Evolutionary conservation across 2,113 vertebrate species (phyloP).

Genomic region (Oryzias javanicus): DNA sequence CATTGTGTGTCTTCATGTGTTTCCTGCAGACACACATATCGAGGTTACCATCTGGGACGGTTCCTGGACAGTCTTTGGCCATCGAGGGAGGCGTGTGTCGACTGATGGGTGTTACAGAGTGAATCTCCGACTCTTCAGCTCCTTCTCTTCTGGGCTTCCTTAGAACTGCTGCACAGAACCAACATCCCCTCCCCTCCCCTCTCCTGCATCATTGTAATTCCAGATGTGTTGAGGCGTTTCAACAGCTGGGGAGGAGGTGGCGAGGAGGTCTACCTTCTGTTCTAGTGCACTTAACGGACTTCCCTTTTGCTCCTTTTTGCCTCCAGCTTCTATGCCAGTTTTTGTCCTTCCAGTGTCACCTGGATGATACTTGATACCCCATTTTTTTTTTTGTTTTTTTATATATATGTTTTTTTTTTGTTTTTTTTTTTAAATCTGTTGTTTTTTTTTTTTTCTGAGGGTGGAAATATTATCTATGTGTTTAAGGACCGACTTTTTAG

Average conservation of each 20-base stretch:
- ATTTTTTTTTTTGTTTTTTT: no score
- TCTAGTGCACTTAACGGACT: conserved; percentile 69
- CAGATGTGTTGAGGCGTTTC: conserved; percentile 70
- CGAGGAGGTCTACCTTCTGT: conserved; percentile 69
- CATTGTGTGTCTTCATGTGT: conserved; percentile 35
- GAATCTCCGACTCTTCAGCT: conserved; percentile 46
- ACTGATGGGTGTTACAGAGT: conserved; percentile 82
- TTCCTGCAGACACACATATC: conserved; percentile 94
- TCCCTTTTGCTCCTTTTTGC: conserved; percentile 50
- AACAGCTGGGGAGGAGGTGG: conserved; percentile 69
- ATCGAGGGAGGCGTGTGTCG: conserved; percentile 98
- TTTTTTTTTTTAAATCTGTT: no score
- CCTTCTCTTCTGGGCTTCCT: conserved; percentile 41
- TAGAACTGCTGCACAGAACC: conserved; percentile 50
- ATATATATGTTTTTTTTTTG: no score
- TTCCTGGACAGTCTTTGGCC: conserved; percentile 96
- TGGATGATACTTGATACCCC: conserved; percentile 66
- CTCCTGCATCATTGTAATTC: conserved; percentile 55
- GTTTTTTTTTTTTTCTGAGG: no score
- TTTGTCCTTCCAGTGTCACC: conserved; percentile 39
- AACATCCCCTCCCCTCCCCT: conserved; percentile 36
- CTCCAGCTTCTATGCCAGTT: conserved; percentile 55
- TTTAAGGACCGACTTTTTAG: conserved; percentile 39
- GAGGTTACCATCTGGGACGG: conserved; percentile 92
- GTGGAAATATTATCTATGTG: conserved; percentile 64